Conservation (phyloP, 2,888 invertebrate genomes). For the Tetranychus piercei region DNA sequence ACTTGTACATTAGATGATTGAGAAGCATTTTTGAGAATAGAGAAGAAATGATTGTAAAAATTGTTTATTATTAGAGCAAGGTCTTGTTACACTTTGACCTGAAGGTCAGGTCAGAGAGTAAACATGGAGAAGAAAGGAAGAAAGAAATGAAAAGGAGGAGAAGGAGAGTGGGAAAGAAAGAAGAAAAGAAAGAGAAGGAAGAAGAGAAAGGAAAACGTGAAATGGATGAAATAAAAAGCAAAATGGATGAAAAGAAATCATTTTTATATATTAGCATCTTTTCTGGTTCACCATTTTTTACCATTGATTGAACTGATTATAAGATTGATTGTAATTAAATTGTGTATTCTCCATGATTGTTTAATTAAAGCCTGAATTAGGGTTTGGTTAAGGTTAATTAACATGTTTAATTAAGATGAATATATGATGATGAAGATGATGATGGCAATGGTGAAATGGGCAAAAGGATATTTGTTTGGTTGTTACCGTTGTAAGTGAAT, state of each 20-base stretch:
- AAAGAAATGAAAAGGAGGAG: not conserved
- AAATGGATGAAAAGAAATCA: not conserved
- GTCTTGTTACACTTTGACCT: not conserved
- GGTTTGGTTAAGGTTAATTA: no score
- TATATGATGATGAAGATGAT: no score
- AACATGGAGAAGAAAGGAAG: not conserved
- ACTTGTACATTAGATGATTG: not conserved
- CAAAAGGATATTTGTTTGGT: no score
- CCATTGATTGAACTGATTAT: not conserved
- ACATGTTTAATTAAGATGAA: no score
- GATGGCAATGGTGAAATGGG: no score
- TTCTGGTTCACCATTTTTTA: not conserved
- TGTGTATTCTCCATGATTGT: no score
- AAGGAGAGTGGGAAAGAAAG: not conserved
- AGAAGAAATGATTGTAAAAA: not conserved
- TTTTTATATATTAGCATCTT: not conserved
- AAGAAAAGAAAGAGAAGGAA: not conserved
- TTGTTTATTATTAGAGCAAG: not conserved
- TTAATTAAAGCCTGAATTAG: no score
- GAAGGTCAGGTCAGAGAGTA: not conserved
- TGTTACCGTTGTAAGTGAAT: no score
- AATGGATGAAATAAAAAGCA: not conserved
- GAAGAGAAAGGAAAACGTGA: conserved; percentile 3
- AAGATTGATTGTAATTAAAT: not conserved
- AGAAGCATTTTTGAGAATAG: conserved; percentile 1